phyloP scores from a whole-genome alignment of 2,888 invertebrate species.

The Diarsia rubi region DNA sequence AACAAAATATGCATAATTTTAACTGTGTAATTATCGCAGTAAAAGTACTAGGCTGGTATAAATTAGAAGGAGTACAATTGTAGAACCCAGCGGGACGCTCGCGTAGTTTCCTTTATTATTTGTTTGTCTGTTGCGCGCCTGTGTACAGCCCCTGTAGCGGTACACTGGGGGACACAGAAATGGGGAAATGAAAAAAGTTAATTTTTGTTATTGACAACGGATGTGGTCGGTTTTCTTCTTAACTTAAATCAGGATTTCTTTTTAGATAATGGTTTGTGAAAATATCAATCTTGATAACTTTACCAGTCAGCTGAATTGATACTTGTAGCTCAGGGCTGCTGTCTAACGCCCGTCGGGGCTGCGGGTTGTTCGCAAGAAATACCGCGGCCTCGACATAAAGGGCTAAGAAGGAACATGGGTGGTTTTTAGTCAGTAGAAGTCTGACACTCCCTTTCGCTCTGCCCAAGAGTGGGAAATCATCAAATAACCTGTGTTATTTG shows the following conservation, averaged over 20 bases:
- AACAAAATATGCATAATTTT: constrained; percentile 43
- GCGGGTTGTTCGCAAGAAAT: too few species aligned
- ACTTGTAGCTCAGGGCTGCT: too few species aligned
- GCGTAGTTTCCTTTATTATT: constrained; percentile 49
- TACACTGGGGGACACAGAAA: constrained; percentile 43
- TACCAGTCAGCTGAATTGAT: neutral
- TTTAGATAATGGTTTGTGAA: neutral
- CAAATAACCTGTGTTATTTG: too few species aligned
- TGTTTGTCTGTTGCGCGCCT: constrained; percentile 58
- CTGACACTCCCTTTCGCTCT: too few species aligned
- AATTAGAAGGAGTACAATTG: constrained; percentile 47
- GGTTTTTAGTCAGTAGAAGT: too few species aligned
- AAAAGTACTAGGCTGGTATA: constrained; percentile 52
- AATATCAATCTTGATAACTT: neutral
- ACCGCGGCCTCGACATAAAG: too few species aligned
- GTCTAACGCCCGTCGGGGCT: too few species aligned
- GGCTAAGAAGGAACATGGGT: too few species aligned
- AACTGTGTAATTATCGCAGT: constrained; percentile 33
- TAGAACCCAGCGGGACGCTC: constrained; percentile 40
- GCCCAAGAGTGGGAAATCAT: too few species aligned
- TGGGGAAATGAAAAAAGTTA: constrained; percentile 27
- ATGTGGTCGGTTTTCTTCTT: constrained; percentile 8
- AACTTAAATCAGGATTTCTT: neutral
- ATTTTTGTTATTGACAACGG: constrained; percentile 6
- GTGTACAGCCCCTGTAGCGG: constrained; percentile 45